A percentile compares a stretch with the other conserved stretches of the same genome.
phyloP scores from a whole-genome alignment of 2,797 vertebrate genomes.

The Tapera naevia region DNA sequence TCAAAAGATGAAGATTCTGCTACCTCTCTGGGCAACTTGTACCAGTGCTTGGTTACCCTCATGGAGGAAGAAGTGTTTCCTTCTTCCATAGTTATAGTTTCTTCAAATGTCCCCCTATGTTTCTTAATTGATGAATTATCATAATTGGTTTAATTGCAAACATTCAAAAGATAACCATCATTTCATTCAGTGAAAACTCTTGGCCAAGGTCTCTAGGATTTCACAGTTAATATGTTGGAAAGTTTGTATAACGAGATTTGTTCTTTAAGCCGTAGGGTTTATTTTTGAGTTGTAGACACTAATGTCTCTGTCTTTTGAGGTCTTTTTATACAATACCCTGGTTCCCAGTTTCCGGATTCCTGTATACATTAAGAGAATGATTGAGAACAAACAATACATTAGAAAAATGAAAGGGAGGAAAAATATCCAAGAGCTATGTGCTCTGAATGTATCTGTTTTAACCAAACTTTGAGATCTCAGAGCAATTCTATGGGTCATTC shows the following conservation, averaged over 20 bases:
- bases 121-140: background rate
- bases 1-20: background rate
- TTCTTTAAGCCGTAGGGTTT: background rate
- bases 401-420: background rate
- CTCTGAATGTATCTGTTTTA: background rate
- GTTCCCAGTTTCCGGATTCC: background rate
- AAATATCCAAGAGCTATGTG: background rate
- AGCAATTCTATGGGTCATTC: background rate
- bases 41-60: background rate
- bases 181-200: background rate
- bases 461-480: background rate
- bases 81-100: background rate
- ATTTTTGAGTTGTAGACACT: background rate
- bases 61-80: background rate
- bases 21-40: background rate
- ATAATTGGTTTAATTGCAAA: background rate
- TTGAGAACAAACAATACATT: background rate
- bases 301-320: background rate
- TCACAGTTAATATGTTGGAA: background rate
- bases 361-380: background rate
- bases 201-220: background rate
- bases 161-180: background rate
- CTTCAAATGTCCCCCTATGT: background rate
- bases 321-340: background rate
- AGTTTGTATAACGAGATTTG: background rate